Evolutionary conservation across 2,113 vertebrate species (phyloP).

Genomic region (Xyliphius kryptos): DNA sequence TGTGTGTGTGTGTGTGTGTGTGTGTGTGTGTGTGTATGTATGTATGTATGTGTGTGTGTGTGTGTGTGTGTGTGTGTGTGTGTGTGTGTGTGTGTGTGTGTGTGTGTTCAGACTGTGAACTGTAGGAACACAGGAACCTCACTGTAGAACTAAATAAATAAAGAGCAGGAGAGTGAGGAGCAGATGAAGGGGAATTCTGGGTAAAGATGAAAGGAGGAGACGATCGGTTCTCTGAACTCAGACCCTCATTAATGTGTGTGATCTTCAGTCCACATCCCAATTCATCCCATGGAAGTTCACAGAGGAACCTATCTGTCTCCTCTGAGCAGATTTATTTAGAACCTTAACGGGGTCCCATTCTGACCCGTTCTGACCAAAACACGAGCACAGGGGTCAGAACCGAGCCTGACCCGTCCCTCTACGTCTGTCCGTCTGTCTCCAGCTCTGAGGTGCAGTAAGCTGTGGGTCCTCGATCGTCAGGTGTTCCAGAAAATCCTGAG

Average conservation of each 20-base stretch:
- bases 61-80: too few species aligned
- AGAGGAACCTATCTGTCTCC: not conserved
- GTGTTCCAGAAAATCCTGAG: constrained; percentile 60
- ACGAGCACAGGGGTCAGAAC: not conserved
- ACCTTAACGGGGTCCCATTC: too few species aligned
- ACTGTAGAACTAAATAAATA: not conserved
- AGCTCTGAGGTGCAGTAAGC: constrained; percentile 58
- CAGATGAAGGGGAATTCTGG: not conserved
- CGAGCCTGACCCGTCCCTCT: not conserved
- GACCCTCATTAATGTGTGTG: constrained; percentile 14
- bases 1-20: too few species aligned
- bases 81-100: too few species aligned
- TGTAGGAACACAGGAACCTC: too few species aligned
- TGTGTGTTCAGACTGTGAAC: too few species aligned
- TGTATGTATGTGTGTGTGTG: too few species aligned
- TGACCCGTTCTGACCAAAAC: too few species aligned
- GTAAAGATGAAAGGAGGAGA: not conserved
- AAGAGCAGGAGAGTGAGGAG: not conserved
- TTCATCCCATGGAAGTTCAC: too few species aligned
- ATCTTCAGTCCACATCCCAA: not conserved
- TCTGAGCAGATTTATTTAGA: constrained; percentile 1
- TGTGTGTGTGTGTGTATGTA: too few species aligned
- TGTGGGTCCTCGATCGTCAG: constrained; percentile 65
- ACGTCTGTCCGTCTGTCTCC: constrained; percentile 33
- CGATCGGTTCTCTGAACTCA: not conserved